phyloP scores from a whole-genome alignment of 2,113 vertebrate species.

The Mustela nigripes region DNA sequence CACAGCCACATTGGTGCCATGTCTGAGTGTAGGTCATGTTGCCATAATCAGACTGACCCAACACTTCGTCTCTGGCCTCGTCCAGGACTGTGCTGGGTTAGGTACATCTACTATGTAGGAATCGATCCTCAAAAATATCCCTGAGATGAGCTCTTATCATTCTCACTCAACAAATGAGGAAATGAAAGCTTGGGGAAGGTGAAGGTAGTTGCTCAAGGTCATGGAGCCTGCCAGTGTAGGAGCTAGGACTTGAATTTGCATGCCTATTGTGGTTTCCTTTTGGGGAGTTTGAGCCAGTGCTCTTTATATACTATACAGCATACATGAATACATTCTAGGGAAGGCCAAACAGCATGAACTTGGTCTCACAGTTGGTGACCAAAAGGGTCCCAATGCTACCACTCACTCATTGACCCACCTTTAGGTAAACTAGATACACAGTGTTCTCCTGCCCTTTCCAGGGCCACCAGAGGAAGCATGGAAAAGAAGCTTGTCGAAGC shows the following conservation, averaged over 20 bases:
- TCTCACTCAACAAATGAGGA: background rate
- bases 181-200: background rate
- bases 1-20: background rate
- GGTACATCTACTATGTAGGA: background rate
- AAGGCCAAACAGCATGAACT: background rate
- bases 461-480: slow-evolving; percentile 70
- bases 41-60: background rate
- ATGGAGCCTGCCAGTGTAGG: background rate
- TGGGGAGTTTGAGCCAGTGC: background rate
- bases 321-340: background rate
- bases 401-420: background rate
- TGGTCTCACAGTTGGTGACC: background rate
- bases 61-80: background rate
- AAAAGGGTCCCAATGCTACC: background rate
- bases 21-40: background rate
- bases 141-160: background rate
- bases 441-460: slow-evolving; percentile 62
- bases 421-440: background rate
- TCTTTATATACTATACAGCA: background rate
- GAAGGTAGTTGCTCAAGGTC: background rate
- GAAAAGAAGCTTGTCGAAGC: slow-evolving; percentile 68
- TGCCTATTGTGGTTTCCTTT: background rate
- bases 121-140: background rate
- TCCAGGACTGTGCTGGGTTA: background rate
- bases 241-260: slow-evolving; percentile 2